Base-by-base conservation (phyloP, 2,888 invertebrate species). In the Tinea trinotella region DNA sequence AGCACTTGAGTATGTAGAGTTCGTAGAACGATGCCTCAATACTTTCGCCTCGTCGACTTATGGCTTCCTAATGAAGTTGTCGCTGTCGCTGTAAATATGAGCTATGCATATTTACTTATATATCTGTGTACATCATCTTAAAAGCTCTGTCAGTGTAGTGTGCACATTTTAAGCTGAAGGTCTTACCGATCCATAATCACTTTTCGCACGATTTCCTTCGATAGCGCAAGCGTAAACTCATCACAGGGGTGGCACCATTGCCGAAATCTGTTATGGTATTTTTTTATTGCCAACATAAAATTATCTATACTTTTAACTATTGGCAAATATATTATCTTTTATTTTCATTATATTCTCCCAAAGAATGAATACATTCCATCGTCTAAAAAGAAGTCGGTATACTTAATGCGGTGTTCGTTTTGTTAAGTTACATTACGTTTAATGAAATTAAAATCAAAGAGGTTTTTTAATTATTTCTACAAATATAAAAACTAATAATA, bases 21-120 rank as follows among this genome's bases (percentile, higher is more conserved):
- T 63, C 66, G 62, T 60, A 61, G 62, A 59, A 65, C 65, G 63
- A 65, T 63, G 67, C 69, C 67, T 68, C 66, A 67, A 7, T 48
- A 6, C 13, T 40, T 68, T 64, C 63, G 55, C 62, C 59, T 59
- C 68, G 65, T 61, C 69, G 65, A 68, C 75, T 74, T 79, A 78
- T 71, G 75, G 75, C 74, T 78, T 79, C 76, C 70, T 80, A 81
- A 80, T 75, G 75, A 81, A 80, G 74, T 78, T 78, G 77, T 72
- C 71, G 70, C 50, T 30, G 18, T 19, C 18, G 46, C 53, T 53
- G 49, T 56, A 24, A 36, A 40, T 22, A 40, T 53, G 15, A 52
- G 52, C 18, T 30, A 40, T 48, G 44, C 18, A 2, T 46, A 12
- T 15, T 13, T 44, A 12, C 13, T 20, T 12, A n/a, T 5, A 19